These are phyloP conservation scores for Hybos culiciformis DNA, from an alignment of 2,888 invertebrate genomes.

Conservation along the genomic window DNA sequence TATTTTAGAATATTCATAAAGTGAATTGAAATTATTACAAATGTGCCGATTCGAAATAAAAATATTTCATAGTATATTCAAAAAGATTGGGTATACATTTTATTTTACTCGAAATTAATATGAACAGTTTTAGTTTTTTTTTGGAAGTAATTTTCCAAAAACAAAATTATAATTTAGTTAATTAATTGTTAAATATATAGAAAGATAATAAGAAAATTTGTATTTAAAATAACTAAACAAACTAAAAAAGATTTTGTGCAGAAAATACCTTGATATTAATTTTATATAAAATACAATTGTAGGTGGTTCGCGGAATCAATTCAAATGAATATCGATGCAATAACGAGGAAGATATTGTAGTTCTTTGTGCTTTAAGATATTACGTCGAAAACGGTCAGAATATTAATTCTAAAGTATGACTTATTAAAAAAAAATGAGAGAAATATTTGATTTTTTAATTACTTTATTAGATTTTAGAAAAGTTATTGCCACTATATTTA, in stretches of 20 bases:
- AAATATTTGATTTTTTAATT: background rate
- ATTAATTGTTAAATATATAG: no score
- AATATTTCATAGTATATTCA: no score
- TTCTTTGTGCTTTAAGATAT: slow-evolving; percentile 81
- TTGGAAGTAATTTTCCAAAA: no score
- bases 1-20: no score
- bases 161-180: no score
- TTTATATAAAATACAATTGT: background rate
- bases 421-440: background rate
- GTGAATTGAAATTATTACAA: no score
- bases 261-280: no score
- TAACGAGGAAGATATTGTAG: slow-evolving; percentile 71
- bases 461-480: slow-evolving; percentile 18
- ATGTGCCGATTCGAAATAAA: no score
- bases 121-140: no score
- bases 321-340: slow-evolving; percentile 83
- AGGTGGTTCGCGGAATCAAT: slow-evolving; percentile 68
- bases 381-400: slow-evolving; percentile 66
- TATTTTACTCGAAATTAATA: no score
- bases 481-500: slow-evolving; percentile 22
- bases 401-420: slow-evolving; percentile 50
- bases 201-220: background rate
- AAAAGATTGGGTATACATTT: no score
- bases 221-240: background rate
- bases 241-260: no score